A percentile compares a stretch with the other conserved stretches of the same genome.
phyloP scores from a whole-genome alignment of 2,113 vertebrate genomes.

The Mobula hypostoma region DNA sequence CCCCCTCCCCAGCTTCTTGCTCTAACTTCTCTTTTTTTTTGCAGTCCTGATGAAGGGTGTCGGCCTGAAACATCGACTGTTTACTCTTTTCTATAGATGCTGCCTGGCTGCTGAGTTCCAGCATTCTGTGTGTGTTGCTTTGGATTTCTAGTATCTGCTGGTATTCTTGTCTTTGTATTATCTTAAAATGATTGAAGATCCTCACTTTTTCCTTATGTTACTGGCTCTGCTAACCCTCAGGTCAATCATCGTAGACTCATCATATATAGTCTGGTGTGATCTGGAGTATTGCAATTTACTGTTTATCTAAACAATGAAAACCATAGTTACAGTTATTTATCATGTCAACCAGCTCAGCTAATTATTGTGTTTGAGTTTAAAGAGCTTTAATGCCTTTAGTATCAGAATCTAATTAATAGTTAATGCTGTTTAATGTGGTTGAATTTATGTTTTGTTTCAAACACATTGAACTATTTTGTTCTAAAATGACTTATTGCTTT shows the following conservation, averaged over 20 bases:
- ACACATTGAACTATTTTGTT: background rate
- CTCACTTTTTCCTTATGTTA: background rate
- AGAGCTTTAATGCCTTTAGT: background rate
- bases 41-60: no score
- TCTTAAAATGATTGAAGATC: background rate
- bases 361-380: background rate
- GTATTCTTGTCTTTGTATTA: background rate
- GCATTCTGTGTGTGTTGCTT: no score
- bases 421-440: background rate
- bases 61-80: no score
- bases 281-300: background rate
- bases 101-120: no score
- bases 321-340: background rate
- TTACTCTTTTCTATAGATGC: no score
- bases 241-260: background rate
- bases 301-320: background rate
- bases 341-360: background rate
- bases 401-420: background rate
- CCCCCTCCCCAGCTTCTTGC: no score
- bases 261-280: background rate
- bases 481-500: background rate
- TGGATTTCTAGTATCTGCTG: no score
- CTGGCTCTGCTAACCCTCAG: background rate
- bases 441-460: background rate
- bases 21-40: no score